These are phyloP conservation scores for Pelecanoides urinatrix DNA, from an alignment of 2,113 vertebrate species.

Conservation along the genomic window DNA sequence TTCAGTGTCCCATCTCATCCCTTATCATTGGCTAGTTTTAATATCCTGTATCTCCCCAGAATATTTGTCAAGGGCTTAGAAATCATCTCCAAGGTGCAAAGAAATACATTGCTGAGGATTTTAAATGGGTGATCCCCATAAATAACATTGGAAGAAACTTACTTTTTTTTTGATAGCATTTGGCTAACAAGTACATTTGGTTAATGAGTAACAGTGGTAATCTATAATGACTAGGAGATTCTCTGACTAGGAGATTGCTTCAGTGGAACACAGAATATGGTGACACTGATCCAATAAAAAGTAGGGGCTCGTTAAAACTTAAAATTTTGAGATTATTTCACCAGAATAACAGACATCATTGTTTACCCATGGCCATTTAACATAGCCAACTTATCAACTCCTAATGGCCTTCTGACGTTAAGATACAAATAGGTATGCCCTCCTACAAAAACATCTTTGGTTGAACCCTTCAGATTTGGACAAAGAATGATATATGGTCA, in stretches of 20 bases:
- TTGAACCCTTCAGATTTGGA: neutral
- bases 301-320: neutral
- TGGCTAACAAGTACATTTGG: neutral
- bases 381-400: neutral
- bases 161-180: neutral
- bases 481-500: neutral
- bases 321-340: neutral
- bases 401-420: neutral
- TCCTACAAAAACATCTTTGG: neutral
- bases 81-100: neutral
- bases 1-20: neutral
- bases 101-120: neutral
- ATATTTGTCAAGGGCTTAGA: slow-evolving; percentile 38
- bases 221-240: neutral
- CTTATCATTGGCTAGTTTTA: slow-evolving; percentile 11
- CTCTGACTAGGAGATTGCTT: neutral
- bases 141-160: neutral
- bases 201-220: neutral
- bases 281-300: neutral
- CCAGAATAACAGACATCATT: neutral
- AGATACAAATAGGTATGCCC: neutral
- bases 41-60: slow-evolving; percentile 1
- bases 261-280: neutral
- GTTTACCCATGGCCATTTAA: neutral
- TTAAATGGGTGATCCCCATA: neutral